Base-by-base conservation (phyloP, 2,113 vertebrate species). In the Sterrhoptilus dennistouni region DNA sequence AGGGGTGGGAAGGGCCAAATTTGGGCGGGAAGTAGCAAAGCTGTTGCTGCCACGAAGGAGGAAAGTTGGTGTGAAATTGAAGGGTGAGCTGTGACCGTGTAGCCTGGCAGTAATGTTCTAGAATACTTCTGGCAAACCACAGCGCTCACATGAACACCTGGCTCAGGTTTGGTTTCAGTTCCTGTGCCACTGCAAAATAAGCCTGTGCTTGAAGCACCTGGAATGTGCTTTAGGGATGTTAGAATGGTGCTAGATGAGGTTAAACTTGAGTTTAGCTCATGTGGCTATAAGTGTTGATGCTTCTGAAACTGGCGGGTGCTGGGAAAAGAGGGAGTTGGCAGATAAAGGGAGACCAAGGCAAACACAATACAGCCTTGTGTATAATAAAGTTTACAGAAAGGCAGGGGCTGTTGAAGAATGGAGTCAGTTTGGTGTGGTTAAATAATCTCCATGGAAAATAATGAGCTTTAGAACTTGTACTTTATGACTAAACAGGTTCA, bases 401-500 rank as follows among this genome's bases (percentile, higher is more conserved):
- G 10, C 2, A 3, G 5, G 14, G 6, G 2, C 63, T 86, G 28
- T 74, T 87, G 60, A 83, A 57, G 44, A 50, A 15, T 71, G 40
- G 19, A 75, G 61, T 81, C 16, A 14, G 9, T 90, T 90, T 78
- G 40, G 14, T 78, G 31, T 83, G 47, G 42, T 85, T 93, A 72
- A 82, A 44, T 88, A 65, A 89, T 66, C 47, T 68, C 14, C 45
- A 40, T 83, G 38, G 40, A 72, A 94, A 91, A 69, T 82, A 95
- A 92, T 27, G n/a, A 94, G 42, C 15, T 83, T 85, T 79, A 80
- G 52, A 89, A 66, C 16, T 81, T 83, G 28, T 52, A 40, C 66
- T 66, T 96, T 86, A 65, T 91, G 64, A 83, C 68, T 94, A 42
- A 92, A 90, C 14, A 66, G 90, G 20, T 59, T 95, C 68, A 54